Percentiles rank a stretch among this genome's conserved stretches.
phyloP scores from a whole-genome alignment of 1,140 invertebrate genomes.

The Oncopodura yosiiana region DNA sequence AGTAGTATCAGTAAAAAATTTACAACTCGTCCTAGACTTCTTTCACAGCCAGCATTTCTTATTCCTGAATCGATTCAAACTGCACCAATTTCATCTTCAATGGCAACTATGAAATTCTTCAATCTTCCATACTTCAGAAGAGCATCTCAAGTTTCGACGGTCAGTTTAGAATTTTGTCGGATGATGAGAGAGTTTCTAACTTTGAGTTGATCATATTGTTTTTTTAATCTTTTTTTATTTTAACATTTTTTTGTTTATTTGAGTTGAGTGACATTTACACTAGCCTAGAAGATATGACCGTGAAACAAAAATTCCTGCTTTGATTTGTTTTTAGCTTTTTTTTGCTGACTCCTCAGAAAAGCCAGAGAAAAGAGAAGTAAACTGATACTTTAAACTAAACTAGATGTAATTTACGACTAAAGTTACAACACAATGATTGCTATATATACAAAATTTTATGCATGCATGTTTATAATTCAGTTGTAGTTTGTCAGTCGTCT shows the following conservation, averaged over 20 bases:
- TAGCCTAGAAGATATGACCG: background rate
- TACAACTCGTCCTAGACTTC: conserved; percentile 8
- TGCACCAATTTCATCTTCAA: conserved; percentile 6
- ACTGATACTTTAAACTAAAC: no score
- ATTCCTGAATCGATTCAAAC: conserved; percentile 21
- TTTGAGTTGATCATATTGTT: background rate
- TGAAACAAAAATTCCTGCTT: background rate
- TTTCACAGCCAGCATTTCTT: conserved; percentile 17
- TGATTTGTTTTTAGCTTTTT: no score
- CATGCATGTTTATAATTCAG: no score
- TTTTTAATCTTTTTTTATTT: background rate
- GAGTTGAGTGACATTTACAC: background rate
- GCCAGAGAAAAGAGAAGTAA: no score
- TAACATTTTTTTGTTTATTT: background rate
- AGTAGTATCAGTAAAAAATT: background rate
- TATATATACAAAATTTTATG: no score
- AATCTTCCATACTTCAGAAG: conserved; percentile 24
- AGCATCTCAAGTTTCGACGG: conserved; percentile 25
- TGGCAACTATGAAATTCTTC: conserved; percentile 16
- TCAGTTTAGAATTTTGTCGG: conserved; percentile 10
- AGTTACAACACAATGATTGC: no score
- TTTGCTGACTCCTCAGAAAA: no score
- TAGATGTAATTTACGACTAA: no score
- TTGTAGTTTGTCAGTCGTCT: no score
- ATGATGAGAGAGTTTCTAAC: conserved; percentile 5